A percentile compares a stretch with the other conserved stretches of the same genome.
phyloP scores from a whole-genome alignment of 2,113 vertebrate species.

The Antennarius striatus region DNA sequence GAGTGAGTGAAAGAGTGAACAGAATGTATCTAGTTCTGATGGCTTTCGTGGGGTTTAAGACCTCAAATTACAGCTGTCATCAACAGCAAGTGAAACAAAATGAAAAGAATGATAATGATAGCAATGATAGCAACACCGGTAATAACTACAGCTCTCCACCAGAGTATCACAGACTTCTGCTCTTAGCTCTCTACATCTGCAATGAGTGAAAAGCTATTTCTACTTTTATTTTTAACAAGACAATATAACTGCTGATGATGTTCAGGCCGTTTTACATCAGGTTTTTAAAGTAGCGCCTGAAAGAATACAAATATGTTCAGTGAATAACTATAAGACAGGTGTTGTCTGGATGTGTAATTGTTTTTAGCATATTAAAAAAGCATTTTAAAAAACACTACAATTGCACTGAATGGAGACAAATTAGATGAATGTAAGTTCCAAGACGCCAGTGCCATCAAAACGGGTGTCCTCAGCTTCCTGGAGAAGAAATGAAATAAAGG shows the following conservation, averaged over 20 bases:
- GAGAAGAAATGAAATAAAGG: too few species aligned
- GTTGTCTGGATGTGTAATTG: not conserved
- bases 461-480: too few species aligned
- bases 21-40: conserved; percentile 37
- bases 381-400: too few species aligned
- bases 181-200: conserved; percentile 5
- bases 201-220: not conserved
- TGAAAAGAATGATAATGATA: conserved; percentile 13
- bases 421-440: too few species aligned
- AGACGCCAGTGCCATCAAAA: too few species aligned
- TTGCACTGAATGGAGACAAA: too few species aligned
- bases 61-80: conserved; percentile 46
- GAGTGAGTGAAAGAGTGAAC: conserved; percentile 12
- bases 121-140: conserved; percentile 3
- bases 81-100: conserved; percentile 34
- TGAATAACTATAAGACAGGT: not conserved
- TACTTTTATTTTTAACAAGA: not conserved
- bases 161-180: conserved; percentile 13
- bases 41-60: conserved; percentile 20
- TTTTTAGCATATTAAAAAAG: too few species aligned
- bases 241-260: conserved; percentile 12
- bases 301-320: not conserved
- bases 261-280: conserved; percentile 13
- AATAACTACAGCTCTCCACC: conserved; percentile 18
- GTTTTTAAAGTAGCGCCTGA: not conserved